Evolutionary conservation across 2,113 vertebrate genomes (phyloP).

Genomic region (Semnornis frantzii): DNA sequence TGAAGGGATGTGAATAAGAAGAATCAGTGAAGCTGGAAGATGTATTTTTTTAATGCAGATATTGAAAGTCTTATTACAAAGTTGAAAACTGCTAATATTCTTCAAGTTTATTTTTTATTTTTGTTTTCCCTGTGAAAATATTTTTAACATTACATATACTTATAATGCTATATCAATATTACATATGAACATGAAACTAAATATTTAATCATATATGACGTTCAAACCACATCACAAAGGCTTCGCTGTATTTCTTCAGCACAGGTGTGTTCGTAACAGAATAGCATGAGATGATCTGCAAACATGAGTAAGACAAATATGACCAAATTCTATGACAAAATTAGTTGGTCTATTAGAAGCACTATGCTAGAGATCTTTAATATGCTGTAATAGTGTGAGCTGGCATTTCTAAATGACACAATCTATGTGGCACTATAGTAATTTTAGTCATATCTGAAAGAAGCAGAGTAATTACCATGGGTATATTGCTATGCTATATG

Average conservation of each 20-base stretch:
- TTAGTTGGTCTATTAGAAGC: neutral
- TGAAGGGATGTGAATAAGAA: neutral
- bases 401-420: slow-evolving; percentile 18
- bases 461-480: neutral
- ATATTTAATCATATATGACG: neutral
- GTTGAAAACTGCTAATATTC: neutral
- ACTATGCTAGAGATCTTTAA: neutral
- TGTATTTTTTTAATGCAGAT: neutral
- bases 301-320: neutral
- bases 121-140: neutral
- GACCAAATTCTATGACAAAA: neutral
- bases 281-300: neutral
- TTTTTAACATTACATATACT: neutral
- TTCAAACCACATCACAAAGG: neutral
- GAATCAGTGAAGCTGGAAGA: neutral
- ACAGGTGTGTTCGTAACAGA: neutral
- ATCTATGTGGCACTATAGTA: neutral
- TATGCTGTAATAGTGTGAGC: neutral
- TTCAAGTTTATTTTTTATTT: neutral
- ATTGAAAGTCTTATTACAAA: neutral
- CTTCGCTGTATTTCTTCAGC: neutral
- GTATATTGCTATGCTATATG: neutral
- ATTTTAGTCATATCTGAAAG: neutral
- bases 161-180: neutral
- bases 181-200: neutral